These are phyloP conservation scores for Ganaspis brasiliensis DNA, from an alignment of 2,888 invertebrate species.

Conservation along the genomic window DNA sequence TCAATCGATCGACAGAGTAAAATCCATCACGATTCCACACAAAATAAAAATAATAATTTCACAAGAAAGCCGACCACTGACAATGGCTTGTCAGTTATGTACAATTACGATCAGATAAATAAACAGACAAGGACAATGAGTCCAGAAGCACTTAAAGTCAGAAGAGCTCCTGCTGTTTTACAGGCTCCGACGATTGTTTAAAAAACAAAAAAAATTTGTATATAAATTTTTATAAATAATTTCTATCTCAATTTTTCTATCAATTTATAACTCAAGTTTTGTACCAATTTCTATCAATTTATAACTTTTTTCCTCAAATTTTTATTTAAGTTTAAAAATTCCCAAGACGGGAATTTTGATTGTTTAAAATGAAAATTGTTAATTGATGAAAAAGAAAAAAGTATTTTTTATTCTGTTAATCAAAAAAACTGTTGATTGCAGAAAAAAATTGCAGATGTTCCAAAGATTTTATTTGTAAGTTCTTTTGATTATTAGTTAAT, in stretches of 20 bases:
- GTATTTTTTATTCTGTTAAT: conserved; percentile 1
- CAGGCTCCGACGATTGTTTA: conserved; percentile 94
- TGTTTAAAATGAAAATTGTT: no score
- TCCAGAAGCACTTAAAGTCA: conserved; percentile 93
- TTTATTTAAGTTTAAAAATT: no score
- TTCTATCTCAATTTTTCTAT: not conserved
- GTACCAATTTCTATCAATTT: no score
- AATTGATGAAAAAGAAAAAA: no score
- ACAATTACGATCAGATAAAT: conserved; percentile 77
- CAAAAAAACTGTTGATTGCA: conserved; percentile 9
- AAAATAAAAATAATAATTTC: conserved; percentile 60
- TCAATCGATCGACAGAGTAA: conserved; percentile 56
- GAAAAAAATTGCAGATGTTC: not conserved
- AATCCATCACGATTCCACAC: conserved; percentile 48
- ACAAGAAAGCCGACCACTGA: conserved; percentile 66
- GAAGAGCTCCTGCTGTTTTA: conserved; percentile 93
- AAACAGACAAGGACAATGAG: conserved; percentile 80
- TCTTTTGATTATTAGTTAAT: conserved; percentile 9
- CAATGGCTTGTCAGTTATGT: conserved; percentile 74
- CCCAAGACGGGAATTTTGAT: not conserved
- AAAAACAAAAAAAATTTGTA: conserved; percentile 60
- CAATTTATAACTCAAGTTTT: no score
- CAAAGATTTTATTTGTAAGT: conserved; percentile 30
- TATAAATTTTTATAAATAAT: not conserved
- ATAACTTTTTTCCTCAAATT: no score